Percentiles rank a stretch among this genome's conserved stretches.
Conservation (phyloP, 2,113 vertebrate species). For the Solenodon paradoxus region DNA sequence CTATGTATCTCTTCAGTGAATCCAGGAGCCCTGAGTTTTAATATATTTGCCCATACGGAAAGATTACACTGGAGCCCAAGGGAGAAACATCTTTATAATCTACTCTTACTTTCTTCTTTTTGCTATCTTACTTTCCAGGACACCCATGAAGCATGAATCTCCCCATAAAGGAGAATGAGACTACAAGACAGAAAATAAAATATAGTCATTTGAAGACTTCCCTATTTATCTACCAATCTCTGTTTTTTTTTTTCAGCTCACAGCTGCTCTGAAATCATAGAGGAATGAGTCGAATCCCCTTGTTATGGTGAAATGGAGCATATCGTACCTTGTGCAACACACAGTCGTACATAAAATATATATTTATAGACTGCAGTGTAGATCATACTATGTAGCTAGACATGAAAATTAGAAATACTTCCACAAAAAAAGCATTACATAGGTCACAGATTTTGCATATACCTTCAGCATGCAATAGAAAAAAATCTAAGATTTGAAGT, state of each 20-base stretch:
- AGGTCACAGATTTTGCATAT: neutral
- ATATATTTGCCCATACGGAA: conserved; percentile 50
- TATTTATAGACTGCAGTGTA: neutral
- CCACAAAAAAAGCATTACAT: neutral
- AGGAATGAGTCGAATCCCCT: neutral
- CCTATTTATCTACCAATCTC: conserved; percentile 27
- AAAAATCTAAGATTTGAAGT: neutral
- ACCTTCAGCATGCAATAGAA: neutral
- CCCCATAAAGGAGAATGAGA: conserved; percentile 19
- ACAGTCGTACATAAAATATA: neutral
- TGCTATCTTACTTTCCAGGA: conserved; percentile 18
- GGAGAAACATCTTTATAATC: conserved; percentile 43
- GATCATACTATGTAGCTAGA: neutral
- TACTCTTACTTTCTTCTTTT: conserved; percentile 35
- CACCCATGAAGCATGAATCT: neutral
- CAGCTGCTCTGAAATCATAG: conserved; percentile 13
- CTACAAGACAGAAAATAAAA: conserved; percentile 35
- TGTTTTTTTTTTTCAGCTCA: conserved; percentile 40
- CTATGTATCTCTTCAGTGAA: conserved; percentile 23
- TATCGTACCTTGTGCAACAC: neutral
- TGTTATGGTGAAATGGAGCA: neutral
- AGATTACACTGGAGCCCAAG: conserved; percentile 36
- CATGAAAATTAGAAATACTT: neutral
- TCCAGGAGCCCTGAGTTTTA: conserved; percentile 36
- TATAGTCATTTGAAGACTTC: neutral